Evolutionary conservation across 2,113 vertebrate species (phyloP).

Genomic region (Redunca redunca): DNA sequence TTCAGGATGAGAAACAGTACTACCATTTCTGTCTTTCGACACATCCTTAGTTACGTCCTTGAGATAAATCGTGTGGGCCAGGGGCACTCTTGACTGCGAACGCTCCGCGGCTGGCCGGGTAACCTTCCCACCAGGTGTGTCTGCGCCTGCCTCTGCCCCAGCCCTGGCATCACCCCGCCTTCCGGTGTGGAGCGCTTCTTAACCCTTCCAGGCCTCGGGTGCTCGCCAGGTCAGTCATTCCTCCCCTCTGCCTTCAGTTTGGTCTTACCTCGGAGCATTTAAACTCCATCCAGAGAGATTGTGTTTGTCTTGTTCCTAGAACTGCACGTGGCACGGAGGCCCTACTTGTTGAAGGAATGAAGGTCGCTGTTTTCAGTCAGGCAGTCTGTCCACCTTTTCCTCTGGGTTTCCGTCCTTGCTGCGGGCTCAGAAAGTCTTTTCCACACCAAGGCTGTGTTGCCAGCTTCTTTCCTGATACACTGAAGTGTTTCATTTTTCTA

Average conservation of each 20-base stretch:
- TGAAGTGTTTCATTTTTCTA: background rate
- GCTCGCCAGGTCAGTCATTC: background rate
- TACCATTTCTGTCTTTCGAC: accelerated
- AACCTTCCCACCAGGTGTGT: accelerated
- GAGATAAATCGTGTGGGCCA: accelerated
- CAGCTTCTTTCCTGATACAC: background rate
- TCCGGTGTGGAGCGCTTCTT: background rate
- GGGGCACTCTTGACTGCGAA: accelerated
- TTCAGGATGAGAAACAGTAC: background rate
- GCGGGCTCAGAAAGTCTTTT: background rate
- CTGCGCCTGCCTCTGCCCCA: background rate
- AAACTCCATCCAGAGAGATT: background rate
- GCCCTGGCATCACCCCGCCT: accelerated
- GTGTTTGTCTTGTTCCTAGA: background rate
- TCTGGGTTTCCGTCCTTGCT: background rate
- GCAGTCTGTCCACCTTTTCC: background rate
- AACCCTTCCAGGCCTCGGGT: background rate
- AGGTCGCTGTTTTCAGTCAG: too few species aligned
- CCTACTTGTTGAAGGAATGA: background rate
- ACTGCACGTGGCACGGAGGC: too few species aligned
- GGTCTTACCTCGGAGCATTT: accelerated
- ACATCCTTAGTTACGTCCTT: accelerated
- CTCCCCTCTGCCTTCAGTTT: background rate
- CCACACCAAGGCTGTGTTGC: accelerated
- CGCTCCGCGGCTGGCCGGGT: accelerated